These are phyloP conservation scores for Oophaga sylvatica DNA, from an alignment of 2,797 vertebrate species.

Conservation along the genomic window DNA sequence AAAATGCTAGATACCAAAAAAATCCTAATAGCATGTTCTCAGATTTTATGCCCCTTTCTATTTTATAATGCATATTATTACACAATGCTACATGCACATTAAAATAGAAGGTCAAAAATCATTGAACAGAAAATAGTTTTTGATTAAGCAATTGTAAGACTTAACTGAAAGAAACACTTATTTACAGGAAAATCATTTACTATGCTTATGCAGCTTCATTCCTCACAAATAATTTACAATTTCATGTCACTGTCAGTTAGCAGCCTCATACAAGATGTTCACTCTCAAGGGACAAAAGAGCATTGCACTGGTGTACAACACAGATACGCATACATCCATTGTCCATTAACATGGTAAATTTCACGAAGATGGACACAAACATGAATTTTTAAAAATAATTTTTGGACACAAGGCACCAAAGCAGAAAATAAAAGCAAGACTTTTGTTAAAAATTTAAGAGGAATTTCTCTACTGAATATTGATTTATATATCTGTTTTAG, in stretches of 20 bases:
- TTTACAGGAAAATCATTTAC: not conserved
- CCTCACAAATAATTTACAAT: not conserved
- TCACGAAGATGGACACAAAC: constrained; percentile 1
- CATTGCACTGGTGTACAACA: not conserved
- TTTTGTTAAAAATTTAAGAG: no score
- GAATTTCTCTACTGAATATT: no score
- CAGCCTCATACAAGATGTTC: not conserved
- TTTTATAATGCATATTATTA: not conserved
- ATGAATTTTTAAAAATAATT: not conserved
- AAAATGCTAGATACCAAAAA: not conserved
- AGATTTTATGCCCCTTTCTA: not conserved
- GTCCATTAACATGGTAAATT: constrained; percentile 18
- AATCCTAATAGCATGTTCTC: not conserved
- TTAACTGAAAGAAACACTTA: not conserved
- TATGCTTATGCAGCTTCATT: not conserved
- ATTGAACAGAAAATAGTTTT: not conserved
- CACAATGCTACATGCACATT: not conserved
- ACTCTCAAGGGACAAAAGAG: not conserved
- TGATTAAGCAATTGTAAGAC: not conserved
- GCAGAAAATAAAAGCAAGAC: no score
- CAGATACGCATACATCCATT: not conserved
- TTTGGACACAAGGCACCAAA: no score
- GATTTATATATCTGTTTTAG: no score
- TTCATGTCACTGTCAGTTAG: constrained; percentile 1
- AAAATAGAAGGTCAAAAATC: not conserved